A percentile compares a stretch with the other conserved stretches of the same genome.
Conservation (phyloP, 1,140 invertebrate species). For the Hylaeus volcanicus region DNA sequence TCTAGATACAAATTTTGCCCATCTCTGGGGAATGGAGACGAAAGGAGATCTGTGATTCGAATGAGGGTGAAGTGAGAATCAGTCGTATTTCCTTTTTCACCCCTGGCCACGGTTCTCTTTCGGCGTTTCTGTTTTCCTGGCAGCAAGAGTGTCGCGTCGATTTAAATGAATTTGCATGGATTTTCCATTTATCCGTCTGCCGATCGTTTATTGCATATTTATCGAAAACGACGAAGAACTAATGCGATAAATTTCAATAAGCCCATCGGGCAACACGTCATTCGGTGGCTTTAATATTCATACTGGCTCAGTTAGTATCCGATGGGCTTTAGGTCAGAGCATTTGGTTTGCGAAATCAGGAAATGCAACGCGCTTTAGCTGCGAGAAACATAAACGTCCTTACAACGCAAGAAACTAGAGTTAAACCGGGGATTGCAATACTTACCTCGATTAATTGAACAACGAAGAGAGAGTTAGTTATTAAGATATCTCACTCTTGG, state of each 20-base stretch:
- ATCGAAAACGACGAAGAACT: conserved; percentile 61
- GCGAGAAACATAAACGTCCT: too few species aligned
- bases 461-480: too few species aligned
- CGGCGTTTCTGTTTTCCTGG: conserved; percentile 11
- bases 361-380: conserved; percentile 8
- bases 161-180: conserved; percentile 68
- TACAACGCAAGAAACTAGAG: too few species aligned
- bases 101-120: not conserved
- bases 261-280: conserved; percentile 47
- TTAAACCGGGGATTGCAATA: too few species aligned
- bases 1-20: too few species aligned
- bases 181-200: conserved; percentile 66
- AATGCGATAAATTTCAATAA: conserved; percentile 69
- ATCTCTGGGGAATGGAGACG: not conserved
- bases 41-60: not conserved
- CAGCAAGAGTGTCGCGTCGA: conserved; percentile 20
- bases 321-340: not conserved
- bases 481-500: too few species aligned
- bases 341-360: conserved; percentile 3
- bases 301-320: conserved; percentile 34
- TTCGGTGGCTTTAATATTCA: conserved; percentile 64
- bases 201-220: conserved; percentile 71
- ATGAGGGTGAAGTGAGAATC: not conserved
- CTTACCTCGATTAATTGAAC: too few species aligned
- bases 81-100: not conserved